Evolutionary conservation across 1,140 invertebrate species (phyloP).

Genomic region (Ericerus pela): DNA sequence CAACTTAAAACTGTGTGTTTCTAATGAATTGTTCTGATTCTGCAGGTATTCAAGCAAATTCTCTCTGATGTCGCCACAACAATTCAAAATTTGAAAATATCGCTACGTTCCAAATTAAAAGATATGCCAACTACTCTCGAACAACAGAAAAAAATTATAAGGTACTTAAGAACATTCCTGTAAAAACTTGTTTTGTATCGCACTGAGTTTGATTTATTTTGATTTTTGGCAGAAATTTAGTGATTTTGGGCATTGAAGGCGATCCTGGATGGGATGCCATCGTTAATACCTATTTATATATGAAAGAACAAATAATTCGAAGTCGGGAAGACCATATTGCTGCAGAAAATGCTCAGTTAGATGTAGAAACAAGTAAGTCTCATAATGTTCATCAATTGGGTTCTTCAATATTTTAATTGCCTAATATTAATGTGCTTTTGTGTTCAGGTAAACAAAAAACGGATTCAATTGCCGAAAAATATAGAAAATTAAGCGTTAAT

Average conservation of each 20-base stretch:
- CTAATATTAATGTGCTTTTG: not conserved
- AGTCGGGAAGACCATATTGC: conserved; percentile 39
- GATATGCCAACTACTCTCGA: conserved; percentile 79
- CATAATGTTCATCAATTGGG: not conserved
- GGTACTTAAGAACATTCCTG: too few relatives aligned
- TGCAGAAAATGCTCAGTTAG: conserved; percentile 31
- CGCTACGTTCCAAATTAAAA: conserved; percentile 66
- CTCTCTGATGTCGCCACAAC: conserved; percentile 78
- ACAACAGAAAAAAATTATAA: conserved; percentile 83
- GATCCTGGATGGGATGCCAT: conserved; percentile 92
- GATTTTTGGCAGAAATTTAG: conserved; percentile 37
- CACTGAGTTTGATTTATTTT: too few relatives aligned
- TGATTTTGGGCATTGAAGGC: conserved; percentile 44
- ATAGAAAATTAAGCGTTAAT: conserved; percentile 18
- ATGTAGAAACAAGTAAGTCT: conserved; percentile 19
- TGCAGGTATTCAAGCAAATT: conserved; percentile 65
- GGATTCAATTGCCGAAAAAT: conserved; percentile 18
- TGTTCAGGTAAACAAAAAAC: conserved; percentile 11
- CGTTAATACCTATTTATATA: conserved; percentile 57
- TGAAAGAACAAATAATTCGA: conserved; percentile 46
- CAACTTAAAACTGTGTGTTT: not conserved
- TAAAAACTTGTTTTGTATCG: too few relatives aligned
- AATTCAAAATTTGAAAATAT: conserved; percentile 63
- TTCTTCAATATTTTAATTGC: not conserved
- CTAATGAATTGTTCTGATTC: not conserved